Conservation (phyloP, 1,140 invertebrate species). For the Temnothorax longispinosus region DNA sequence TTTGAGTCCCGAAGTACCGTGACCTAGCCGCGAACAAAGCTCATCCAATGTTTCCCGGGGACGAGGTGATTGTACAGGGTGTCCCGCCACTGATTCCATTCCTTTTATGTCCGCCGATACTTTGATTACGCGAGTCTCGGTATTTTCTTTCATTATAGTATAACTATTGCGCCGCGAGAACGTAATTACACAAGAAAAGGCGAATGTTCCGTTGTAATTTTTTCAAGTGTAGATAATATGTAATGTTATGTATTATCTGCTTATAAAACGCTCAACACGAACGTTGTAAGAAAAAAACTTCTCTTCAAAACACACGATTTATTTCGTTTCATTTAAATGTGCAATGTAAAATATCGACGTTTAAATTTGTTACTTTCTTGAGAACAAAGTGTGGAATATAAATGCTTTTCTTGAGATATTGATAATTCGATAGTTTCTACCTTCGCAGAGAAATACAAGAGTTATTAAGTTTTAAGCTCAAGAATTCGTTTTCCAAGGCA, state of each 20-base stretch:
- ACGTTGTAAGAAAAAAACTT: background rate
- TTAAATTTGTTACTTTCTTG: background rate
- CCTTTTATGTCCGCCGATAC: background rate
- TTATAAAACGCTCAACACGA: background rate
- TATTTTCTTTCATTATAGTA: background rate
- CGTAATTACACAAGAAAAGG: background rate
- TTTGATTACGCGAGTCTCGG: background rate
- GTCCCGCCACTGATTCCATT: background rate
- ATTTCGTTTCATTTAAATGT: background rate
- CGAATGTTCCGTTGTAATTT: background rate
- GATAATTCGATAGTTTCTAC: slow-evolving; percentile 4
- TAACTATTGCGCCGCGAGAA: background rate
- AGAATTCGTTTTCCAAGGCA: slow-evolving; percentile 1
- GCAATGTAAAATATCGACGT: background rate
- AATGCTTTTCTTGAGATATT: background rate
- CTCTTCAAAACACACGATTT: background rate
- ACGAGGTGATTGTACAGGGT: slow-evolving; percentile 24
- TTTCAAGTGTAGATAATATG: background rate
- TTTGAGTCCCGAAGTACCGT: slow-evolving; percentile 42
- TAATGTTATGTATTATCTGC: background rate
- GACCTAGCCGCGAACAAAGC: slow-evolving; percentile 25
- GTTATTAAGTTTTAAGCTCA: slow-evolving; percentile 18
- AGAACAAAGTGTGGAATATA: slow-evolving; percentile 2
- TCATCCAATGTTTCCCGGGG: slow-evolving; percentile 34
- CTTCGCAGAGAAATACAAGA: background rate